phyloP scores from a whole-genome alignment of 2,888 invertebrate species.

The Orthonychiurus folsomi region DNA sequence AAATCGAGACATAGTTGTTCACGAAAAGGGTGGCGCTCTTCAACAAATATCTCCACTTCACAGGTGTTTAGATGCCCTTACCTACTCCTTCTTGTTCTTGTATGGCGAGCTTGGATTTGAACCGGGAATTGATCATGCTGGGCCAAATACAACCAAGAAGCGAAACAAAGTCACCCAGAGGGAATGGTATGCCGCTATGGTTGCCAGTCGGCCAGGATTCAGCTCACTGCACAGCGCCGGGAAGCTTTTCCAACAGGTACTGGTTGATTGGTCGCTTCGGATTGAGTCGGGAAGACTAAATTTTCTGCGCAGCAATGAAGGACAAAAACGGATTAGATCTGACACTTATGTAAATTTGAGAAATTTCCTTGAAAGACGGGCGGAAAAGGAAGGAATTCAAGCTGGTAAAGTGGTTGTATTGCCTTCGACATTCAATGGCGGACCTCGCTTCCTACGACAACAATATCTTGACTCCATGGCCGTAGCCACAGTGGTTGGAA shows the following conservation, averaged over 20 bases:
- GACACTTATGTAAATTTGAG: constrained; percentile 37
- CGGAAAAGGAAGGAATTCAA: not conserved
- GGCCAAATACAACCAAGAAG: not conserved
- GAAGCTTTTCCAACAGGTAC: constrained; percentile 39
- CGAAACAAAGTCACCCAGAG: constrained; percentile 14
- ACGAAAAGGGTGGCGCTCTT: not conserved
- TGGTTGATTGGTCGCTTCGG: constrained; percentile 38
- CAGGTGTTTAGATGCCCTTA: constrained; percentile 27
- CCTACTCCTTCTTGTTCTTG: constrained; percentile 32
- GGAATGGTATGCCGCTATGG: constrained; percentile 25
- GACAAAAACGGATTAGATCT: constrained; percentile 35
- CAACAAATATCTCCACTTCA: constrained; percentile 7
- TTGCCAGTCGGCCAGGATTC: constrained; percentile 26
- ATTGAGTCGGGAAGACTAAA: constrained; percentile 36
- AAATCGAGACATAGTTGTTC: not conserved
- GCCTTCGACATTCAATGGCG: constrained; percentile 36
- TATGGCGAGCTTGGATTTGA: constrained; percentile 26
- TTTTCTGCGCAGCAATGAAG: constrained; percentile 27
- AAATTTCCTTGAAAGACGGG: constrained; percentile 21
- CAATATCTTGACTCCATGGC: constrained; percentile 15
- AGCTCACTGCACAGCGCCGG: constrained; percentile 34
- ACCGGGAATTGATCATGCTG: not conserved
- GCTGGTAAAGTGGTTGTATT: constrained; percentile 26
- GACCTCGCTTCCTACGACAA: constrained; percentile 34
- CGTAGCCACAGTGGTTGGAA: constrained; percentile 10